Conservation (phyloP, 2,113 vertebrate species). For the Coregonus clupeaformis region DNA sequence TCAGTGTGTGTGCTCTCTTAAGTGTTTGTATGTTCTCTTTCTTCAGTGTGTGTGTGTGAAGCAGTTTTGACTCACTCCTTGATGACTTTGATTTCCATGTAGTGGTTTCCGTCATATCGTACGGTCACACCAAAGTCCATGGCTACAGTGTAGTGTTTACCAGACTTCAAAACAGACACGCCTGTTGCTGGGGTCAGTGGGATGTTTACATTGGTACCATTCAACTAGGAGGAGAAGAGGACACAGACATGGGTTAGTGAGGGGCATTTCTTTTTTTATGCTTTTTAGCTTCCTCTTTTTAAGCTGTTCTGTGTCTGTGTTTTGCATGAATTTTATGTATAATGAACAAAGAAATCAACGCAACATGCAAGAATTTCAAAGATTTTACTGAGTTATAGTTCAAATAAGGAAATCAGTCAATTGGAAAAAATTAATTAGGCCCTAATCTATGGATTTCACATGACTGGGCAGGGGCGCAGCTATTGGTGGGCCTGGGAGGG, state of each 20-base stretch:
- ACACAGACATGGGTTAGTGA: not conserved
- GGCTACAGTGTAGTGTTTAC: constrained; percentile 58
- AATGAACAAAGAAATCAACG: too few species aligned
- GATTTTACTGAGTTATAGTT: too few species aligned
- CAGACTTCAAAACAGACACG: constrained; percentile 60
- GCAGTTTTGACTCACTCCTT: constrained; percentile 69
- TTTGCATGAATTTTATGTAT: too few species aligned
- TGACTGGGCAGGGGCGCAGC: too few species aligned
- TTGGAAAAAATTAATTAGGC: too few species aligned
- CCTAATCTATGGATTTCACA: too few species aligned
- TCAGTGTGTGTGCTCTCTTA: constrained; percentile 72
- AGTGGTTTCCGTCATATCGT: constrained; percentile 76
- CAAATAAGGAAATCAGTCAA: too few species aligned
- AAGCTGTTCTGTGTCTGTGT: too few species aligned
- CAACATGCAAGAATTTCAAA: too few species aligned
- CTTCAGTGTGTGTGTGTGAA: constrained; percentile 47
- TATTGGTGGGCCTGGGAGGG: too few species aligned
- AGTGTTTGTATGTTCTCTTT: constrained; percentile 71
- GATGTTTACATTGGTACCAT: constrained; percentile 59
- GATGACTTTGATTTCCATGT: constrained; percentile 72
- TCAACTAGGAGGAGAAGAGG: constrained; percentile 45
- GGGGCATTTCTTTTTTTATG: too few species aligned
- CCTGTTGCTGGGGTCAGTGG: constrained; percentile 36
- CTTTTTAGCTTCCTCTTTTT: too few species aligned
- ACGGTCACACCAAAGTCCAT: constrained; percentile 72